Evolutionary conservation across 2,113 vertebrate genomes (phyloP).

Genomic region (Triplophysa dalaica): DNA sequence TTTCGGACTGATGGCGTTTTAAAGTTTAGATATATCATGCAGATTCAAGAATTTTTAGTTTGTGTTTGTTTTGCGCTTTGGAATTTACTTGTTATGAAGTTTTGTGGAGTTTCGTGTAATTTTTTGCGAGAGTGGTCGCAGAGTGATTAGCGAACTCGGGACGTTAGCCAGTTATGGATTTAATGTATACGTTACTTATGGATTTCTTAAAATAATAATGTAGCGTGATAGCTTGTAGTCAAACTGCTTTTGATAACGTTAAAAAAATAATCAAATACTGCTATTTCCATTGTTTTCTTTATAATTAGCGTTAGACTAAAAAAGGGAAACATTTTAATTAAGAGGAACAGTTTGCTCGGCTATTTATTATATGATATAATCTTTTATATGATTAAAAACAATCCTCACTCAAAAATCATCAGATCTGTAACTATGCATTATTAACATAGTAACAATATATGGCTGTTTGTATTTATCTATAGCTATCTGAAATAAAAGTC

Average conservation of each 20-base stretch:
- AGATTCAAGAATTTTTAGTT: neutral
- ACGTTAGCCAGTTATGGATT: slow-evolving; percentile 37
- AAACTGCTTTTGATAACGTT: neutral
- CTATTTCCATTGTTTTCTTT: too few relatives aligned
- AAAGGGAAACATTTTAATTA: too few relatives aligned
- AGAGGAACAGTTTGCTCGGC: too few relatives aligned
- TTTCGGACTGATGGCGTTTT: neutral
- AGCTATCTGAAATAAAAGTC: too few relatives aligned
- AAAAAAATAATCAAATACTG: neutral
- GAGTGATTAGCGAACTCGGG: slow-evolving; percentile 7
- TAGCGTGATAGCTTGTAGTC: neutral
- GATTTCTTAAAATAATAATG: neutral
- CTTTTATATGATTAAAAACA: neutral
- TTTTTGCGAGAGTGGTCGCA: neutral
- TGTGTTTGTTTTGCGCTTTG: neutral
- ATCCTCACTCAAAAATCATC: neutral
- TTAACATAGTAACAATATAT: neutral
- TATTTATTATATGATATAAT: too few relatives aligned
- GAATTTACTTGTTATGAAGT: neutral
- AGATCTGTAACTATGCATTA: neutral
- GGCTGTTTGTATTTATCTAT: neutral
- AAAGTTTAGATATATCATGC: neutral
- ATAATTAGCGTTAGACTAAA: too few relatives aligned
- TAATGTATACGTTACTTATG: neutral
- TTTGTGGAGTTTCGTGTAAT: neutral